Percentiles rank a stretch among this genome's conserved stretches.
These are phyloP conservation scores for Sterrhoptilus dennistouni DNA, from an alignment of 2,113 vertebrate genomes.

Conservation along the genomic window DNA sequence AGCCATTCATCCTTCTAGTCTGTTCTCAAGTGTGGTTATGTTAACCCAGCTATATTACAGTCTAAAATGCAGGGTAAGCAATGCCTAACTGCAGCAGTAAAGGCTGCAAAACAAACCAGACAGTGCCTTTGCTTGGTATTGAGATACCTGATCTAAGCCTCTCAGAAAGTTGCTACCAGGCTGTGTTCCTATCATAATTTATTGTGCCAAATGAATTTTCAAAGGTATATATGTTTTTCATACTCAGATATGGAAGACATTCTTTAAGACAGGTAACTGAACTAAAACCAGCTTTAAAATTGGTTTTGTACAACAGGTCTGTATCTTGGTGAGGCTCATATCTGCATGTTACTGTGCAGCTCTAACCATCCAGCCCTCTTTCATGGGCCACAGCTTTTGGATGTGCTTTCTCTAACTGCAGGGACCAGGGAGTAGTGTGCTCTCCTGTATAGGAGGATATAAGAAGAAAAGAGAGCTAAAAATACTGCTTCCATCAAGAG, in stretches of 20 bases:
- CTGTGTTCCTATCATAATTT: neutral
- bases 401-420: neutral
- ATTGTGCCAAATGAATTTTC: neutral
- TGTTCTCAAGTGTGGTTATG: neutral
- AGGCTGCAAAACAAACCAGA: neutral
- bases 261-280: neutral
- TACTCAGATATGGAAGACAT: rapidly evolving
- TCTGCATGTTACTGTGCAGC: neutral
- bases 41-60: neutral
- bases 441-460: neutral
- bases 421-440: neutral
- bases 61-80: neutral
- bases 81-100: neutral
- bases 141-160: neutral
- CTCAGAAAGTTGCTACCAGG: neutral
- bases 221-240: neutral
- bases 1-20: neutral
- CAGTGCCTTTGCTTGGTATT: neutral
- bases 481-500: neutral
- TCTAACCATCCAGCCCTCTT: neutral
- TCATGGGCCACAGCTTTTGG: neutral
- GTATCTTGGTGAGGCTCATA: neutral
- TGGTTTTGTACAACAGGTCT: neutral
- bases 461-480: neutral
- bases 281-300: neutral